Evolutionary conservation across 2,797 vertebrate species (phyloP), one percentile per base, ranked within the genome.

Genomic region (Leptodactylus fallax): DNA sequence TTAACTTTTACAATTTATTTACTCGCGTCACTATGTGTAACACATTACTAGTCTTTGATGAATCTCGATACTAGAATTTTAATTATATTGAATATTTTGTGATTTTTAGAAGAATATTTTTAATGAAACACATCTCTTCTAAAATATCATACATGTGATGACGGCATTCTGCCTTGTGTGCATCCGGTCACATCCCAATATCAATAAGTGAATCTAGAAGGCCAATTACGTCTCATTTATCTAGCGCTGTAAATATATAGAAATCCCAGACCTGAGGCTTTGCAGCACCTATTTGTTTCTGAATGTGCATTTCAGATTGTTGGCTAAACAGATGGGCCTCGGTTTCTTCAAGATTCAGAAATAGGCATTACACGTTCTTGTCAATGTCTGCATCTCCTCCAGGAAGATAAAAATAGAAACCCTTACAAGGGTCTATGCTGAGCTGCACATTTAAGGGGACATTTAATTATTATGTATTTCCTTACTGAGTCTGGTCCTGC

Each of bases 311-410:
- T 58, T 60, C 69, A 56, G 77, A 85, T 76, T 81, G 78, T 58
- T 88, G 23, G 78, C 79, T 81, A 81, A 81, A 82, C 81, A 85
- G 78, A 85, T 71, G 81, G 83, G 49, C 56, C 77, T 83, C 79
- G 77, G 71, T 60, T 78, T 36, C 49, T 86, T 63, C 60, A 69
- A 25, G 71, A 77, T 82, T 81, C 84, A 89, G 88, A 89, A 89
- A 89, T 89, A 89, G 88, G 84, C 88, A 86, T 77, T 81, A 71
- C 79, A 53, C 88, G 56, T 56, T 77, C 87, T 89, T 58, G 88
- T 86, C 88, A 79, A 65, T 80, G 88, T 85, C 79, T 85, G 83
- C 79, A 16, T 86, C 88, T 89, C 84, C 84, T 86, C 61, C 36
- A 74, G 25, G 85, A 83, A 60, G 85, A 13, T 89, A 89, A 79